Evolutionary conservation across 1,140 invertebrate genomes (phyloP), one percentile per base, ranked within the genome.

Genomic region (Leptopilina boulardi): DNA sequence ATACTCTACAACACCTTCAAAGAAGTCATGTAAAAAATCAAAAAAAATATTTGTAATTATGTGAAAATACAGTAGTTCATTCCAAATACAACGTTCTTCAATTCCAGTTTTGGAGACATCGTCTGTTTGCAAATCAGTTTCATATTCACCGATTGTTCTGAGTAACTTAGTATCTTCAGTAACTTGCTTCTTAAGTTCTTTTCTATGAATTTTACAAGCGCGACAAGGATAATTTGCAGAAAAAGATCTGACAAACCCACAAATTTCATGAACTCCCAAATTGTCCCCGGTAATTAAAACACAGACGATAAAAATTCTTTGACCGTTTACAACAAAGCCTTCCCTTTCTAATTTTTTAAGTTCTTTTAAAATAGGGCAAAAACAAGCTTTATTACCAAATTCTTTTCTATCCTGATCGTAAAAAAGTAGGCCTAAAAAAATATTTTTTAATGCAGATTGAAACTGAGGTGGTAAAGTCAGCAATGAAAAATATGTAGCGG

Each of bases 31-130:
- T 74, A 81, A 76, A 21, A 74, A 56, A 56, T 78, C 71, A 13
- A 59, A 38, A 15, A 47, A 76, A 0, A 71, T 15, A 72, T 80
- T 80, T 75, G 73, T 0, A 26, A 81, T 18, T 0, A 74, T 72
- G 70, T 81, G 77, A 76, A 59, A 81, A 19, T 76, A 79, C 9
- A 71, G 71, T 38, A 82, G 74, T 70, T 51, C 19, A 51, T 82
- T 79, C 80, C 80, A 79, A 11, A 82, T 34, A 19, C 54, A 30
- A 11, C 71, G n/a, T 74, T 79, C 75, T 34, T 41, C 74, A 38
- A 82, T 51, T 47, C 80, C 80, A n/a, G 80, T 77, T 71, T 73
- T 18, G 3, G 77, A 74, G n/a, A 10, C 5, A n/a, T 74, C 70
- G 44, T 77, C 70, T 76, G 76, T 47, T 47, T 47, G 4, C 3